Evolutionary conservation across 2,113 vertebrate genomes (phyloP).

Genomic region (human (Homo sapiens)): DNA sequence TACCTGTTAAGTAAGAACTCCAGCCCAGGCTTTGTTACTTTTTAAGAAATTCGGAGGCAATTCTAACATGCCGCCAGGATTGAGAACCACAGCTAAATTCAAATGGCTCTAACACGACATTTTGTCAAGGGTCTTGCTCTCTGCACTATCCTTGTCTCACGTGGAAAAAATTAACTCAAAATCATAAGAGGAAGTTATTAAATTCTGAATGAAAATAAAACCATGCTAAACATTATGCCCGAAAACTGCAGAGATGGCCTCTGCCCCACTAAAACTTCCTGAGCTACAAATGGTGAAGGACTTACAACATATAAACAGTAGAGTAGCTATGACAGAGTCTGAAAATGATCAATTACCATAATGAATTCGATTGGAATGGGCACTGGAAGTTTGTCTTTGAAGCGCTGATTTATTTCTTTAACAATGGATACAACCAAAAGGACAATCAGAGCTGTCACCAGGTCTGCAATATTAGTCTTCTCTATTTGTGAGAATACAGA

Average conservation of each 20-base stretch:
- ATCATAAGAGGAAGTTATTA: neutral
- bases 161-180: conserved; percentile 5
- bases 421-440: conserved; percentile 90
- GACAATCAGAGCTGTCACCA: conserved; percentile 91
- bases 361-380: conserved; percentile 96
- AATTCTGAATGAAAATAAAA: conserved; percentile 34
- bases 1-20: neutral
- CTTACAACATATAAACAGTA: neutral
- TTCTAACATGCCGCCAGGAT: neutral
- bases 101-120: neutral
- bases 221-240: neutral
- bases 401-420: conserved; percentile 95
- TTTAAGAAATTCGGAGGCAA: neutral
- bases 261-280: neutral
- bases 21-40: neutral
- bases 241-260: neutral
- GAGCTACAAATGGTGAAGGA: neutral
- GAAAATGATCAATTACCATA: conserved; percentile 86
- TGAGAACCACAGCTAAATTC: neutral
- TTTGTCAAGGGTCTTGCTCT: neutral
- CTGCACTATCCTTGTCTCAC: neutral
- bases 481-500: conserved; percentile 89
- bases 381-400: conserved; percentile 91
- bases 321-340: neutral
- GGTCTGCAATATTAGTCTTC: conserved; percentile 91